These are phyloP conservation scores for Gymnocheta viridis DNA, from an alignment of 2,888 invertebrate genomes.

Conservation along the genomic window DNA sequence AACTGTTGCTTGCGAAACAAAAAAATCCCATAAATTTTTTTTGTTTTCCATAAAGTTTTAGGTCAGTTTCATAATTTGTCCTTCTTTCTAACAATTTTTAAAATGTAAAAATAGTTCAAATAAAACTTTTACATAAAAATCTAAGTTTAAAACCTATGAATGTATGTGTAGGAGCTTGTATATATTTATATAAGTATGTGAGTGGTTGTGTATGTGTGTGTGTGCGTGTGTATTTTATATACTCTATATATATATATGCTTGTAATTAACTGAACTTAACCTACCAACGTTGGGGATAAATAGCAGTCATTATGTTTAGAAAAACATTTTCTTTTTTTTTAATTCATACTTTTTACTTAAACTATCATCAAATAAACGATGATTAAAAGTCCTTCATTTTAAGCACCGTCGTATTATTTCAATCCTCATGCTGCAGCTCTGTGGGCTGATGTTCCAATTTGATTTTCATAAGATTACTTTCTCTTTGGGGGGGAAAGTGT, in stretches of 20 bases:
- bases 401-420: slow-evolving; percentile 61
- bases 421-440: slow-evolving; percentile 80
- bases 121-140: not conserved
- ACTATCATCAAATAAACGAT: not conserved
- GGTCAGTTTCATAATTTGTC: not conserved
- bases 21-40: not conserved
- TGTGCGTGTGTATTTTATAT: slow-evolving; percentile 49
- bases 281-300: slow-evolving; percentile 79
- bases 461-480: slow-evolving; percentile 79
- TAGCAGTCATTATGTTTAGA: slow-evolving; percentile 76
- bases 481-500: slow-evolving; percentile 75
- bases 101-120: not conserved
- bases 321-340: slow-evolving; percentile 10
- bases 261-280: slow-evolving; percentile 64
- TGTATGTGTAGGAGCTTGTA: slow-evolving; percentile 1
- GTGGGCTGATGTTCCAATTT: slow-evolving; percentile 80
- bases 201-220: slow-evolving; percentile 56
- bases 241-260: slow-evolving; percentile 35
- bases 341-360: slow-evolving; percentile 5
- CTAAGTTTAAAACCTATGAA: slow-evolving; percentile 13
- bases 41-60: not conserved
- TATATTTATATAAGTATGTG: not conserved
- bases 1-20: too few species aligned
- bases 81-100: not conserved
- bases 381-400: slow-evolving; percentile 8